Conservation (phyloP, 2,797 vertebrate genomes). For the Melanotaenia parkinsoni region DNA sequence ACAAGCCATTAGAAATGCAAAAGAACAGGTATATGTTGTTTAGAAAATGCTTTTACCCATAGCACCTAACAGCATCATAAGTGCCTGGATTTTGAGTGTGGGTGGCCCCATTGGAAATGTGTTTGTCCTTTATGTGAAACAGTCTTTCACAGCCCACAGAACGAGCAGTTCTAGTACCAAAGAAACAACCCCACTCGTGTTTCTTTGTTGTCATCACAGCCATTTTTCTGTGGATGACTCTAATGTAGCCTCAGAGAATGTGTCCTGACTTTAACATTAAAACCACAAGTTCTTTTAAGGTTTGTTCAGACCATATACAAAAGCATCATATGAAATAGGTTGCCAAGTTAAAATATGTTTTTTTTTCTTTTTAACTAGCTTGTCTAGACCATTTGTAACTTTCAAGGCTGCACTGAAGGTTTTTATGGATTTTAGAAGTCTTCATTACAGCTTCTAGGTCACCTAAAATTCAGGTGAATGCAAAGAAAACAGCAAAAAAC, state of each 20-base stretch:
- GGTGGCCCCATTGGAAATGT: conserved; percentile 34
- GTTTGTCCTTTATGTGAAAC: conserved; percentile 8
- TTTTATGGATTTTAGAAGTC: conserved; percentile 21
- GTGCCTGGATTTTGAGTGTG: conserved; percentile 24
- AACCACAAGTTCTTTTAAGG: conserved; percentile 8
- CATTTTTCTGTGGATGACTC: conserved; percentile 17
- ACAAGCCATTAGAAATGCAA: conserved; percentile 3
- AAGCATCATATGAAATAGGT: conserved; percentile 1
- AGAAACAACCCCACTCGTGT: not conserved
- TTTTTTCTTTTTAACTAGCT: conserved; percentile 28
- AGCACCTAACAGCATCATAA: conserved; percentile 19
- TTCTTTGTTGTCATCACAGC: conserved; percentile 10
- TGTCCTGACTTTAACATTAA: conserved; percentile 32
- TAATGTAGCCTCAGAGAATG: conserved; percentile 20
- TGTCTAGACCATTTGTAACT: conserved; percentile 29
- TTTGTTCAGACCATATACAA: conserved; percentile 21
- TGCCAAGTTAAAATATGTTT: conserved; percentile 2
- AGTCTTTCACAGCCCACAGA: conserved; percentile 23
- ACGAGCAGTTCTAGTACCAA: conserved; percentile 5
- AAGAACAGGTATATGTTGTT: conserved; percentile 15
- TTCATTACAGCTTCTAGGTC: not conserved
- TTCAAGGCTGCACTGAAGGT: conserved; percentile 15
- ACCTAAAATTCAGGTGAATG: not conserved
- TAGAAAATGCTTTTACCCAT: conserved; percentile 42
- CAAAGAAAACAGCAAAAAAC: not conserved